Evolutionary conservation across 2,888 invertebrate genomes (phyloP).

Genomic region (Drosophila infuscata): DNA sequence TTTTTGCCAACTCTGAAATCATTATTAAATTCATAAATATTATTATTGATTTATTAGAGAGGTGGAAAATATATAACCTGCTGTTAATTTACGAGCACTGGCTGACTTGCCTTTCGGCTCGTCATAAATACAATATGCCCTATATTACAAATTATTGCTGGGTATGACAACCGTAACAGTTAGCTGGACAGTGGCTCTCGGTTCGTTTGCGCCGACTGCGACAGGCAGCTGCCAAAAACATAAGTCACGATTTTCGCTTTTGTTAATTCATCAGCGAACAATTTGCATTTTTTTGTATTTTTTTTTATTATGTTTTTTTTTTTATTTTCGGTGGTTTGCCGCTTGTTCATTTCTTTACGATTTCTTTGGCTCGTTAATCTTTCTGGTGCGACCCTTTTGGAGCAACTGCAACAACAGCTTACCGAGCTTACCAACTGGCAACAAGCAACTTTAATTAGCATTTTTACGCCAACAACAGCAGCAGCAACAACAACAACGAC

Average conservation of each 20-base stretch:
- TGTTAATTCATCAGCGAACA: conserved; percentile 82
- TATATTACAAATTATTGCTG: background rate
- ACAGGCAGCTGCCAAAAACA: conserved; percentile 81
- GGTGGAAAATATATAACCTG: background rate
- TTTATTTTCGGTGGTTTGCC: conserved; percentile 23
- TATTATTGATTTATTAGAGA: background rate
- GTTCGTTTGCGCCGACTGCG: conserved; percentile 50
- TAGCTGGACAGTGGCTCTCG: conserved; percentile 57
- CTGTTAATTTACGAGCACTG: background rate
- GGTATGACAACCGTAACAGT: conserved; percentile 44
- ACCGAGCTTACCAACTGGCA: conserved; percentile 41
- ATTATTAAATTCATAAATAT: background rate
- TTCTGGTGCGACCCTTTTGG: conserved; percentile 69
- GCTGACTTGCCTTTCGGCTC: background rate
- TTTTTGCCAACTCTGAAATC: background rate
- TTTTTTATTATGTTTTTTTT: background rate
- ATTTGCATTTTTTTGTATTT: conserved; percentile 73
- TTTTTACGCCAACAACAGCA: conserved; percentile 68
- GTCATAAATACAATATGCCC: conserved; percentile 22
- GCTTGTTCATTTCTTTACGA: conserved; percentile 74
- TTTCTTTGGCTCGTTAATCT: conserved; percentile 78
- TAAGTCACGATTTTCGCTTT: conserved; percentile 82
- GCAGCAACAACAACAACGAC: conserved; percentile 9
- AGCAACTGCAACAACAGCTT: conserved; percentile 22
- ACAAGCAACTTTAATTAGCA: conserved; percentile 79